Evolutionary conservation across 2,797 vertebrate species (phyloP).

Genomic region (Rhadinocentrus ornatus): DNA sequence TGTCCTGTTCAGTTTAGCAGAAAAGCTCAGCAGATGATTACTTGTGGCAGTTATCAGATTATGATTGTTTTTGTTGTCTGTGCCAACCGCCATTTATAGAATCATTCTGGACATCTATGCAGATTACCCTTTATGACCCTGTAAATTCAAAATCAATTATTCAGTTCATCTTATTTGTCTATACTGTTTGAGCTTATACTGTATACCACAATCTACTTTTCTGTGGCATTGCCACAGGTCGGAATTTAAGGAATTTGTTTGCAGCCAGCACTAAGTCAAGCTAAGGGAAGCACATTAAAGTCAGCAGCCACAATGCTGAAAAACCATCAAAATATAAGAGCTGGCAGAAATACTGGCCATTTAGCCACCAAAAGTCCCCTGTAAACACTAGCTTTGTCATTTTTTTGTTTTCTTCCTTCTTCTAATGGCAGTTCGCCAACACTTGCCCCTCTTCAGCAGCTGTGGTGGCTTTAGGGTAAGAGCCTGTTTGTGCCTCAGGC

Average conservation of each 20-base stretch:
- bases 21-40: conserved; percentile 1
- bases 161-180: background rate
- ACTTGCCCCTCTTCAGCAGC: conserved; percentile 27
- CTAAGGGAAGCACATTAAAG: background rate
- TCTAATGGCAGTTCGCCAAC: conserved; percentile 3
- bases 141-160: background rate
- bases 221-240: background rate
- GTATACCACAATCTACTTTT: background rate
- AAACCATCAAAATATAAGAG: conserved; percentile 1
- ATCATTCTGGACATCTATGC: background rate
- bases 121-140: background rate
- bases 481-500: conserved; percentile 42
- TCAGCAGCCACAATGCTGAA: background rate
- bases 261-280: background rate
- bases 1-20: background rate
- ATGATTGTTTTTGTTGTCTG: conserved; percentile 6
- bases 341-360: background rate
- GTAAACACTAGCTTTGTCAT: background rate
- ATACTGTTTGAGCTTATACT: background rate
- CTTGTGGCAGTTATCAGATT: conserved; percentile 7
- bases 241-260: background rate
- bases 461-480: conserved; percentile 30
- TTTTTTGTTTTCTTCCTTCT: background rate
- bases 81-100: conserved; percentile 7
- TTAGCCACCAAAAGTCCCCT: background rate